Conservation (phyloP, 2,888 invertebrate genomes). For the Tenthredo scrophulariae region DNA sequence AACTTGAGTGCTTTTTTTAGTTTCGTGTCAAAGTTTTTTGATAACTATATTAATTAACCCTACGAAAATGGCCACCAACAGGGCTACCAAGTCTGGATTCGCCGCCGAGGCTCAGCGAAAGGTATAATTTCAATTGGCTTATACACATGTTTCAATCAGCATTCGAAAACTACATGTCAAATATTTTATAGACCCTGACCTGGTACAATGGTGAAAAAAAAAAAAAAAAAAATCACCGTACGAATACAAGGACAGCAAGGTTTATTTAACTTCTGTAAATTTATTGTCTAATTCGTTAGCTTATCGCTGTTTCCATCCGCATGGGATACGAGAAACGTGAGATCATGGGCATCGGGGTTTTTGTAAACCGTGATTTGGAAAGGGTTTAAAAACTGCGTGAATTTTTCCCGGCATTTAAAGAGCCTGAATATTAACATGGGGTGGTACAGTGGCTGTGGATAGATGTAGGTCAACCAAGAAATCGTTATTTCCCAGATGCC, state of each 20-base stretch:
- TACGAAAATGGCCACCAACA: slow-evolving; percentile 86
- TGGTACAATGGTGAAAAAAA: neutral
- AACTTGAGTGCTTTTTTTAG: slow-evolving; percentile 19
- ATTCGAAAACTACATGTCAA: slow-evolving; percentile 70
- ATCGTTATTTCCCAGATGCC: slow-evolving; percentile 50
- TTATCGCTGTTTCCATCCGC: too few relatives aligned
- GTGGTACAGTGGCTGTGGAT: slow-evolving; percentile 7
- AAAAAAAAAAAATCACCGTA: neutral
- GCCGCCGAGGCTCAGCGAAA: slow-evolving; percentile 97
- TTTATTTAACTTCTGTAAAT: neutral
- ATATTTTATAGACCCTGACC: neutral
- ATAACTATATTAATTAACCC: neutral
- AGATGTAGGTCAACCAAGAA: slow-evolving; percentile 51
- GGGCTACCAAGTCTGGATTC: slow-evolving; percentile 95
- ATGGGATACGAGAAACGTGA: neutral
- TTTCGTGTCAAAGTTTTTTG: neutral
- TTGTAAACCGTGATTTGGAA: neutral
- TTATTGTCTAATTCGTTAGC: too few relatives aligned
- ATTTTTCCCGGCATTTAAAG: neutral
- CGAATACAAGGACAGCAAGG: neutral
- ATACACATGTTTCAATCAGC: too few relatives aligned
- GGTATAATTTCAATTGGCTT: slow-evolving; percentile 79
- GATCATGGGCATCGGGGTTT: neutral
- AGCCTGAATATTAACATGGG: neutral
- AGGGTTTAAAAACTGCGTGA: neutral